These are phyloP conservation scores for Pleuronectes platessa DNA, from an alignment of 2,113 vertebrate genomes.

Conservation along the genomic window DNA sequence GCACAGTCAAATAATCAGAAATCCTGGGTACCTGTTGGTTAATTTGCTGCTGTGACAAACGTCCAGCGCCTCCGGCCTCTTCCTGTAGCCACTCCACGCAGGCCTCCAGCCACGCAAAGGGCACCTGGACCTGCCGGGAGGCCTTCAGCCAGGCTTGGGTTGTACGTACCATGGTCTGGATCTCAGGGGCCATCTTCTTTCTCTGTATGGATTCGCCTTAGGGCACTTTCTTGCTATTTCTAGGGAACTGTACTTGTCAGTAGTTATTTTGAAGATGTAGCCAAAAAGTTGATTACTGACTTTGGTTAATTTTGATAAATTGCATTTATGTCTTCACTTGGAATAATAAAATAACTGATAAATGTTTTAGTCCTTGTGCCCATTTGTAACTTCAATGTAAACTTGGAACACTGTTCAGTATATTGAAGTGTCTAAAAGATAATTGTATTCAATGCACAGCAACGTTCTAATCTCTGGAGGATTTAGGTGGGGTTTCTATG, in stretches of 20 bases:
- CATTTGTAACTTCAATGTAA: not conserved
- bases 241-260: not conserved
- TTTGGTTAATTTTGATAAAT: not conserved
- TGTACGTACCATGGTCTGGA: conserved; percentile 59
- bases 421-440: not conserved
- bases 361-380: not conserved
- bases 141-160: conserved; percentile 90
- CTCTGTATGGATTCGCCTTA: not conserved
- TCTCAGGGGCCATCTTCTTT: conserved; percentile 57
- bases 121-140: conserved; percentile 90
- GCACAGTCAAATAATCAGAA: not conserved
- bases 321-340: not conserved
- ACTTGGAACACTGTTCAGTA: not conserved
- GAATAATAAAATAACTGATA: not conserved
- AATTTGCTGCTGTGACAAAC: conserved; percentile 86
- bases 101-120: conserved; percentile 90
- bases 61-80: conserved; percentile 81
- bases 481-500: not conserved
- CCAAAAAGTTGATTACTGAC: not conserved
- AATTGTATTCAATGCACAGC: conserved; percentile 9
- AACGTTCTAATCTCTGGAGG: not conserved
- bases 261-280: not conserved
- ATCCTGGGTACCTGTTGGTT: conserved; percentile 86
- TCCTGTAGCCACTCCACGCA: conserved; percentile 92
- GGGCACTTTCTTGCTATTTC: not conserved